Evolutionary conservation across 2,888 invertebrate species (phyloP), one percentile per base, ranked within the genome.

Genomic region (Scrobipalpa costella): DNA sequence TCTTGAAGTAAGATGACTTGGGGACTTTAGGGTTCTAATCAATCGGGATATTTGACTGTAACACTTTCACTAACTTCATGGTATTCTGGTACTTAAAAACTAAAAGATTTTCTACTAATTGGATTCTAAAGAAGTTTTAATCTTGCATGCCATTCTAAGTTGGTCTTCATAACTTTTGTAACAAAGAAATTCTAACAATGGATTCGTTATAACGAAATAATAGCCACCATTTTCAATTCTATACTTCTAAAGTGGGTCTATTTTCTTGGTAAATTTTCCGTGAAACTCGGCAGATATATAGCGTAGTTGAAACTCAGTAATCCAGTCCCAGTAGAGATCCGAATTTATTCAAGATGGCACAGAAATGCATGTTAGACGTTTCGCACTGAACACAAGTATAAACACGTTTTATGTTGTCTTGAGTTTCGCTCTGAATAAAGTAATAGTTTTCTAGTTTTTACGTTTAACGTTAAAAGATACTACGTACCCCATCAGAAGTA

Each of bases 1-100:
- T 68, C 91, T 92, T 68, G 92, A 93, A 81, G 94, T 94, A 94
- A 94, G 94, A 78, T 67, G 67, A 61, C 60, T 64, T 52, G n/a
- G 27, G 61, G 61, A 63, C 62, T 59, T 63, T 47, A 64, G 63
- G 62, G 60, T 60, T 66, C 61, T 66, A 60, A 69, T 66, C 63
- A 15, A 68, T 69, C 63, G 63, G 66, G 68, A 27, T 27, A 17
- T n/a, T 49, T 49, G 63, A 61, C 62, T 60, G 63, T 66, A 63
- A 68, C 67, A 67, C 66, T 69, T 71, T 63, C 61, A 74, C 73
- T 78, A 77, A 81, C 73, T 69, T 66, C 47, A 67, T 72, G 74
- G 75, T 73, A 63, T 69, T 70, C 71, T 76, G 74, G 75, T 76
- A 71, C 36, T 64, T 34, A 34, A 6, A 13, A 21, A 21, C 21